Base-by-base conservation (phyloP, 1,140 invertebrate genomes). In the Andrena cerasifolii region DNA sequence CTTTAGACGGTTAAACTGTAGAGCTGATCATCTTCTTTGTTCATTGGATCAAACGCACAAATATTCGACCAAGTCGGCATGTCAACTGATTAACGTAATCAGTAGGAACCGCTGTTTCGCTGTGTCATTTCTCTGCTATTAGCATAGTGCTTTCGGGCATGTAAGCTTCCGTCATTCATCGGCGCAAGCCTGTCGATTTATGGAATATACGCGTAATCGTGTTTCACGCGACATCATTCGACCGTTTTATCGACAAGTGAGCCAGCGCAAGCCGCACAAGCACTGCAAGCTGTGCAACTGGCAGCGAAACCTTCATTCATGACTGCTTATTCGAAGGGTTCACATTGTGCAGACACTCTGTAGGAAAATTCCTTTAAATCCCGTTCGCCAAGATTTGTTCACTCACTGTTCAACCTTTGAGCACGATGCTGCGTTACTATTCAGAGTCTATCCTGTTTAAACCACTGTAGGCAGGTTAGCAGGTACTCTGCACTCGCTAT, bases 191-290 rank as follows among this genome's bases (percentile, higher is more conserved):
- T 33, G 33, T 43, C 71, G n/a, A 62, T 72, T 28, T 5, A 47
- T 24, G 21, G 14, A 21, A 40, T 6, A 62, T 61, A 28, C 18
- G 28, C 26, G n/a, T 58, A 31, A 45, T 33, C 21, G 16, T 21
- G 43, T 72, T 18, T 36, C 28, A 4, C n/a, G 43, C 21, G 58
- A 33, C 31, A n/a, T 43, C n/a, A 36, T 66, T 74, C n/a, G 62
- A 33, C 56, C 26, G 24, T 54, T 74, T 56, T 21, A 66, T 66
- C 4, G 62, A 66, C 72, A 74, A 43, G 2, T 10, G 8, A 12
- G 14, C 0, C 8, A 43, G 21, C 14, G 33, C 16, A n/a, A 24
- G 24, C 16, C 24, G n/a, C 0, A 0, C 28, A n/a, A 18, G 68
- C 21, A 26, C 16, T 21, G 5, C 8, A 8, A 26, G 18, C 7